Base-by-base conservation (phyloP, 2,113 vertebrate genomes). In the Falco punctatus region DNA sequence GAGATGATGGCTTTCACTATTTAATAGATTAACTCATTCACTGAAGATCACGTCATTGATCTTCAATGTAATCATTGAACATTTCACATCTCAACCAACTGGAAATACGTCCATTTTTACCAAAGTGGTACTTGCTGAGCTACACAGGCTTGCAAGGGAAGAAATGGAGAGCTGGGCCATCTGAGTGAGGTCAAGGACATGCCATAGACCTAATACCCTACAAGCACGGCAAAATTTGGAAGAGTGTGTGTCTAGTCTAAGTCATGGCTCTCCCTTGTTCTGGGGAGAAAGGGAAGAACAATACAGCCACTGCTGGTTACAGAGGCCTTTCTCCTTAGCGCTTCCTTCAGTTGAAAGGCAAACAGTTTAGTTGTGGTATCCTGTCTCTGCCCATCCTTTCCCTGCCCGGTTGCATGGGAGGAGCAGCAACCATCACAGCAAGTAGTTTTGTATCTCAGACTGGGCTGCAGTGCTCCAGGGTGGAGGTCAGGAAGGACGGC, bases 321-420 rank as follows among this genome's bases (percentile, higher is more conserved):
- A 48, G 54, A 38, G 19, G 6, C 11, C 8, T 70, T 86, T 81
- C n/a, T 78, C 27, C 12, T 59, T 10, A 70, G 18, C 0, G 0
- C 11, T 70, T 74, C 16, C 15, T 78, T 58, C 9, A 27, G 6
- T 55, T 74, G n/a, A 42, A 67, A 74, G 16, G 11, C 13, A 11
- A 58, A 16, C 70, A 46, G 3, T 14, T 61, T n/a, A 78, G 7
- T 7, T 70, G 13, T 49, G 23, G 4, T 54, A 13, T 15, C 10
- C 9, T 1, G 5, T 28, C 11, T 59, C 32, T 78, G 49, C 13
- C 13, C 16, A 55, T 44, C 12, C 14, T 58, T 49, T 59, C 54
- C 55, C 44, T 57, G 33, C 15, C 21, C 38, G 40, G 12, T 49
- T 58, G 27, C 27, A 32, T 12, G 14, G 26, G 9, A 88, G 35